Base-by-base conservation (phyloP, 2,113 vertebrate species). In the Ochotona curzoniae region DNA sequence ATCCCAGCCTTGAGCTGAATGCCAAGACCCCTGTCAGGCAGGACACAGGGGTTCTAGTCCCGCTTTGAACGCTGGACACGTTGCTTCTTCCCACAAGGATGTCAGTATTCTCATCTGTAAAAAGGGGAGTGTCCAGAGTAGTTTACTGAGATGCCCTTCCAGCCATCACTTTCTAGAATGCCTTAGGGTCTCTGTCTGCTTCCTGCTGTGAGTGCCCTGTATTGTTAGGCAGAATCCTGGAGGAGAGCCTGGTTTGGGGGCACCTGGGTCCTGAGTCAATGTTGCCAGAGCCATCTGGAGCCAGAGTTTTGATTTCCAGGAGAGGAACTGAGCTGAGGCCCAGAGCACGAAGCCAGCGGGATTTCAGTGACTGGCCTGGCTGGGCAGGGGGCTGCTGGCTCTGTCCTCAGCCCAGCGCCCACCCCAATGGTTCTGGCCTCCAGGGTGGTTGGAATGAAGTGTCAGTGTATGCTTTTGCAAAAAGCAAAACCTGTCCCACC, bases 51-150 rank as follows among this genome's bases (percentile, higher is more conserved):
- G 18, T 66, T 70, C 83, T 23, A 6, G 2, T 18, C 20, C 64
- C 44, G 28, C 63, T 67, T 76, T 60, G 67, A 63, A 44, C 38
- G 3, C 57, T 61, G 8, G 20, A 74, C 17, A 47, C 15, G n/a
- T 28, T 18, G 6, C 10, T 7, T 47, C 11, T 35, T n/a, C 5
- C 1, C 8, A 25, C 0, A 44, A 44, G 8, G 38, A 17, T 11
- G 82, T 90, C 83, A 57, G 61, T 79, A 74, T 54, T 61, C 26
- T 60, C 11, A 8, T 47, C 82, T 82, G 57, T 69, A 79, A 94
- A 93, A 63, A 28, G 71, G 32, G 38, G 23, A 38, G 13, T 7
- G 1, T 0, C 28, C 32, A 11, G 47, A 1, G 1, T 69, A 26
- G n/a, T 44, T 81, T 60, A n/a, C 70, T 64, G 74, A 44, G 75